Conservation (phyloP, 2,888 invertebrate species). For the Napeogenes inachia region DNA sequence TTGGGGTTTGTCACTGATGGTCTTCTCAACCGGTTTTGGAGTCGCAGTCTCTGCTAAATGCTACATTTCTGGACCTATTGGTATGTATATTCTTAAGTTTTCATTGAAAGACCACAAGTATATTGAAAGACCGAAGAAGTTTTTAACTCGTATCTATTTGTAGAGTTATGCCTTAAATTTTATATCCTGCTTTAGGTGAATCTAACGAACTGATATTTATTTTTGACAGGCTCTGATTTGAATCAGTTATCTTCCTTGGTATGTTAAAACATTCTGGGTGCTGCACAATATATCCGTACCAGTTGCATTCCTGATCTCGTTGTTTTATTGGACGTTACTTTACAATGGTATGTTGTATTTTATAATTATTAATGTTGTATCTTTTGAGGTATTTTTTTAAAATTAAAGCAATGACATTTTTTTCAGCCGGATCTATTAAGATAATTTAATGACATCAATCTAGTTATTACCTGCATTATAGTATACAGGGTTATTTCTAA, state of each 20-base stretch:
- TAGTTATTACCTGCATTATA: no score
- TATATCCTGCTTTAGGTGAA: neutral
- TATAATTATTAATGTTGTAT: no score
- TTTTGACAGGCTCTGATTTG: conserved; percentile 55
- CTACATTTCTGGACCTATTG: conserved; percentile 60
- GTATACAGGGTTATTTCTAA: no score
- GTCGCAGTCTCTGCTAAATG: conserved; percentile 56
- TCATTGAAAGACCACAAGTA: no score
- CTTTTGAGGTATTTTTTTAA: neutral
- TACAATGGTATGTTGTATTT: conserved; percentile 48
- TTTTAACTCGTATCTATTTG: neutral
- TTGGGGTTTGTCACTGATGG: conserved; percentile 66
- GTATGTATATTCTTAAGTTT: conserved; percentile 47
- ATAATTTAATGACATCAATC: no score
- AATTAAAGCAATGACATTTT: no score
- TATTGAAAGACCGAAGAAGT: no score
- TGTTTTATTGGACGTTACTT: conserved; percentile 69
- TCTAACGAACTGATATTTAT: neutral
- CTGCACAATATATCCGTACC: conserved; percentile 62
- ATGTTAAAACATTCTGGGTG: conserved; percentile 65
- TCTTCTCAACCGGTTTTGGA: conserved; percentile 55
- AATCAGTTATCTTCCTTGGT: conserved; percentile 65
- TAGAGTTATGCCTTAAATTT: no score
- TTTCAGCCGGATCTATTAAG: no score
- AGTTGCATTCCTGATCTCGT: conserved; percentile 63